A percentile compares a stretch with the other conserved stretches of the same genome.
Evolutionary conservation across 1,140 invertebrate species (phyloP).

Genomic region (Reticulitermes speratus): DNA sequence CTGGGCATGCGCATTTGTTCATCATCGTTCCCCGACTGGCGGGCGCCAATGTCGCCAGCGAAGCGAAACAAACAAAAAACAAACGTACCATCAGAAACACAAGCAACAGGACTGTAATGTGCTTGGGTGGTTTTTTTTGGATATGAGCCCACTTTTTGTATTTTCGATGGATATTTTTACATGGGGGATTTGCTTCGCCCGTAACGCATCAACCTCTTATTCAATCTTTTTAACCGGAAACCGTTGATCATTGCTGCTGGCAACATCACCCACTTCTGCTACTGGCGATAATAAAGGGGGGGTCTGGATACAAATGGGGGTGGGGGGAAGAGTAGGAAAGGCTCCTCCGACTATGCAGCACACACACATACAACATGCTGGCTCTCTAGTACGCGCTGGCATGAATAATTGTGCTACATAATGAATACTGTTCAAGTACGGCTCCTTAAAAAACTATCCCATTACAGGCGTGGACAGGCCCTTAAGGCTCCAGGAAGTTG

Average conservation of each 20-base stretch:
- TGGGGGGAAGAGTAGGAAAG: background rate
- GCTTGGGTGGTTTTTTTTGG: slow-evolving; percentile 12
- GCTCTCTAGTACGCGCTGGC: background rate
- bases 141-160: slow-evolving; percentile 27
- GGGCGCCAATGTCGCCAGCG: slow-evolving; percentile 26
- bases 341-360: background rate
- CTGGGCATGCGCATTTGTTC: slow-evolving; percentile 4
- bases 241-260: slow-evolving; percentile 16
- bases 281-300: background rate
- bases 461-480: no score
- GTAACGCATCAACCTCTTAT: background rate
- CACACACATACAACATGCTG: background rate
- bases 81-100: background rate
- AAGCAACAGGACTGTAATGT: slow-evolving; percentile 2
- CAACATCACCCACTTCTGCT: slow-evolving; percentile 4
- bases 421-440: no score
- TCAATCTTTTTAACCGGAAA: slow-evolving; percentile 5
- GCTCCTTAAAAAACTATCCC: no score
- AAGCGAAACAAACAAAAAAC: slow-evolving; percentile 27
- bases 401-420: background rate
- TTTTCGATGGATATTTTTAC: slow-evolving; percentile 21
- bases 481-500: no score
- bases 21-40: slow-evolving; percentile 18
- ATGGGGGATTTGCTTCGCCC: background rate
- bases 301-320: background rate